Base-by-base conservation (phyloP, 2,888 invertebrate genomes). In the Lamellibrachia columna region DNA sequence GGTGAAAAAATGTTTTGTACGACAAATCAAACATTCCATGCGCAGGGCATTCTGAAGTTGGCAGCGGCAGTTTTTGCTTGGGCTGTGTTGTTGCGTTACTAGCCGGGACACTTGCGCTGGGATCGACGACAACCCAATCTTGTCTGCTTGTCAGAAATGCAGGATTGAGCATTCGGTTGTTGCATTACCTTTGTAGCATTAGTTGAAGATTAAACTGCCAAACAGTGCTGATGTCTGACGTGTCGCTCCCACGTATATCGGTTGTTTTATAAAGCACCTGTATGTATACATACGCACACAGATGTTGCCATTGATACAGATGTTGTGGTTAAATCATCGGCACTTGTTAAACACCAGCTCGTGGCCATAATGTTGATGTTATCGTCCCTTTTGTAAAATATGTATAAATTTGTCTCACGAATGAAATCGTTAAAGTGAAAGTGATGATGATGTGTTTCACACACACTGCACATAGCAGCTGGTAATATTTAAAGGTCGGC, bases 141-240 rank as follows among this genome's bases (percentile, higher is more conserved):
- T 75, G 75, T 75, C 75, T 6, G 75, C 75, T 75, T n/a, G 15
- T 75, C 75, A 22, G 75, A 75, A 75, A 75, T 15, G 22, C 75
- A 75, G 75, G 75, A 75, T 75, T 75, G 75, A 15, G 75, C 75
- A 75, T n/a, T 75, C 75, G 22, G 75, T 75, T 75, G 75, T 75
- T 75, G 75, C 75, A 75, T 75, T 75, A 75, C 6, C 75, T 75
- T 75, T 75, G 75, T 75, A 75, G 75, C 75, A 75, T 75, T 75
- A 75, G 75, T 75, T 75, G 75, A 75, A 75, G 75, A 75, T 75
- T 75, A 75, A 75, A 75, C 75, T 75, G 75, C 75, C 75, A 75
- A 75, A 75, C 75, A 75, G 75, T 75, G 75, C 75, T 75, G 75
- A 75, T 75, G 75, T 75, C 75, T n/a, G 22, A 75, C 75, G 75